Evolutionary conservation across 2,888 invertebrate species (phyloP), one percentile per base, ranked within the genome.

Genomic region (Chydorus sphaericus): DNA sequence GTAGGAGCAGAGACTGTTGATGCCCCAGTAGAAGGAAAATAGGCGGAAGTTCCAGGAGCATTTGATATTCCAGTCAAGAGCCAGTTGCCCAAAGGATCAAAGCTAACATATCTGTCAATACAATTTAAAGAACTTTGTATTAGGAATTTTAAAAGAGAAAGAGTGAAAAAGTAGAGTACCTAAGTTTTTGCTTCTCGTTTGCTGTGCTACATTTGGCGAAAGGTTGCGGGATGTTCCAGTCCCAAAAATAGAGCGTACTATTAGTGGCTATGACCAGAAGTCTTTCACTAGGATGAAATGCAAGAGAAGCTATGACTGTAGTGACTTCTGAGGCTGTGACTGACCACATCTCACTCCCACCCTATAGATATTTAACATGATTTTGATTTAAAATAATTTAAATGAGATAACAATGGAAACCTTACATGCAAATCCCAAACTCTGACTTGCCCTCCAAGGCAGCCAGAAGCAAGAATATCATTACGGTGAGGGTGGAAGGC

Each of bases 181-280:
- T 77, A 63, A 89, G 83, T 80, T 85, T 85, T 69, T 89, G 88
- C 69, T 81, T 82, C 23, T 80, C 76, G 67, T 79, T 80, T 60
- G 76, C 77, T n/a, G 89, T 89, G 31, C 78, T 76, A 58, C 83
- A 79, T 65, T 80, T 79, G 52, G 82, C 81, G 66, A 85, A 84
- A 1, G 85, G 85, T 57, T 81, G 77, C 1, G 83, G 77, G 63
- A 79, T 78, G 64, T 80, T 81, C 89, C 90, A 90, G 66, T 90
- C 86, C 90, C 90, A 91, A 69, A 90, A 88, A 67, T 85, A 82
- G 8, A 91, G 74, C 67, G 85, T 82, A 73, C 88, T 88, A 66
- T 77, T 80, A 0, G 87, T 85, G 20, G 89, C 89, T 63, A 90
- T 85, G n/a, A 86, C 87, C 53, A 91, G 72, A 58, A 89, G 73